Conservation (phyloP, 2,797 vertebrate genomes). For the Neostethus bicornis region DNA sequence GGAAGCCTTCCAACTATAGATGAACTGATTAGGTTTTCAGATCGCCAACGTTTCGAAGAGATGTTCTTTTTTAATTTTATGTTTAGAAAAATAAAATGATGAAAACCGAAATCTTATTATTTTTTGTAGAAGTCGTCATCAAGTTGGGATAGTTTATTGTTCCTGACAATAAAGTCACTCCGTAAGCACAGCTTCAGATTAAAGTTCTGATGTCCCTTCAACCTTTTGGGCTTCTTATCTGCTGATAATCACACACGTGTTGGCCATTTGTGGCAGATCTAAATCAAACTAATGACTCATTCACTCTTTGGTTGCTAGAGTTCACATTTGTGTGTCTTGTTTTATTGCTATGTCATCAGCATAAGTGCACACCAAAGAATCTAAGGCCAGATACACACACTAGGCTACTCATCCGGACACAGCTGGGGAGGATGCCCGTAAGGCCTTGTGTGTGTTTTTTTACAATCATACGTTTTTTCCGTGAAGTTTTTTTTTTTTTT, state of each 20-base stretch:
- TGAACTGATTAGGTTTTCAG: too few species aligned
- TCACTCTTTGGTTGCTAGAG: constrained; percentile 22
- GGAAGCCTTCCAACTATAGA: too few species aligned
- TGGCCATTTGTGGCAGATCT: constrained; percentile 14
- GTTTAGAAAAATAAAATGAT: neutral
- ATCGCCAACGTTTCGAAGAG: too few species aligned
- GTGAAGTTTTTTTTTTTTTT: neutral
- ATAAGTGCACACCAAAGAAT: constrained; percentile 41
- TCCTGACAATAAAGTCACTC: neutral
- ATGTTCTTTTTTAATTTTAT: too few species aligned
- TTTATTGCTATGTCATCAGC: constrained; percentile 38
- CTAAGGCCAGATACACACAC: constrained; percentile 57
- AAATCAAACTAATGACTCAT: constrained; percentile 33
- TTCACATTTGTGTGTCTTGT: constrained; percentile 21
- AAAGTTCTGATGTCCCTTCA: neutral
- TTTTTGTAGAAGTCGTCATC: neutral
- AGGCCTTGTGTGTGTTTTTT: constrained; percentile 3
- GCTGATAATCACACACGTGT: constrained; percentile 22
- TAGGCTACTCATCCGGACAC: constrained; percentile 16
- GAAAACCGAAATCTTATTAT: neutral
- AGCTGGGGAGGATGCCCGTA: constrained; percentile 7
- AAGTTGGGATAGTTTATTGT: neutral
- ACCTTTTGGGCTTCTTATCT: constrained; percentile 27
- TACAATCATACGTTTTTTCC: neutral
- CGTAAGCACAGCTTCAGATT: constrained; percentile 8